Evolutionary conservation across 2,888 invertebrate species (phyloP), one percentile per base, ranked within the genome.

Genomic region (Monochamus alternatus): DNA sequence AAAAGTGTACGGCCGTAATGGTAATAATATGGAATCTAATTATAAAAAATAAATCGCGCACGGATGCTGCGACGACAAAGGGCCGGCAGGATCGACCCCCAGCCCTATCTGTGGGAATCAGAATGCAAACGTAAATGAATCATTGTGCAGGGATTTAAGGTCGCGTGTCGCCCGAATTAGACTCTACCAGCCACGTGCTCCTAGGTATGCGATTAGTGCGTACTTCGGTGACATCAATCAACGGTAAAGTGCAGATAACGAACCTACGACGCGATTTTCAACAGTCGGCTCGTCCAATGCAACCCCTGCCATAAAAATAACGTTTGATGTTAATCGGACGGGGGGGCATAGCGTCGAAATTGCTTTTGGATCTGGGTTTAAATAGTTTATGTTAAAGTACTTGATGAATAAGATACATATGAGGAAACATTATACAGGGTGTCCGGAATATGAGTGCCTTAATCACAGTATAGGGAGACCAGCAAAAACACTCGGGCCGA

Each of bases 121-220:
- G 80, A 81, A 81, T 82, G 82, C 84, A 84, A 84, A 84, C 84
- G 84, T 82, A 85, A 87, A 87, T 87, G 87, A 87, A 87, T 87
- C 87, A 88, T 87, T 86, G 87, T 84, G 84, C 81, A 80, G 85
- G 86, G 87, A 87, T 87, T 87, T 86, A 73, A 77, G 78, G 87
- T 79, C 87, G 85, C 87, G 87, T 86, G 87, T 79, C 87, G 65
- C 73, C 80, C 83, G 86, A 86, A 86, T 86, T 83, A 84, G 85
- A 82, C 81, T 83, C 81, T 79, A 80, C 78, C 81, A 80, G 87
- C 78, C 87, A 87, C 87, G 87, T 87, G 87, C 84, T 78, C 76
- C 75, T 86, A 87, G 87, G 87, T 87, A 87, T 83, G 84, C 87
- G 87, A 87, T 87, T 86, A 87, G 86, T 82, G 84, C 82, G 80